These are phyloP conservation scores for Lasioglossum oenotherae DNA, from an alignment of 2,888 invertebrate species.

Conservation along the genomic window DNA sequence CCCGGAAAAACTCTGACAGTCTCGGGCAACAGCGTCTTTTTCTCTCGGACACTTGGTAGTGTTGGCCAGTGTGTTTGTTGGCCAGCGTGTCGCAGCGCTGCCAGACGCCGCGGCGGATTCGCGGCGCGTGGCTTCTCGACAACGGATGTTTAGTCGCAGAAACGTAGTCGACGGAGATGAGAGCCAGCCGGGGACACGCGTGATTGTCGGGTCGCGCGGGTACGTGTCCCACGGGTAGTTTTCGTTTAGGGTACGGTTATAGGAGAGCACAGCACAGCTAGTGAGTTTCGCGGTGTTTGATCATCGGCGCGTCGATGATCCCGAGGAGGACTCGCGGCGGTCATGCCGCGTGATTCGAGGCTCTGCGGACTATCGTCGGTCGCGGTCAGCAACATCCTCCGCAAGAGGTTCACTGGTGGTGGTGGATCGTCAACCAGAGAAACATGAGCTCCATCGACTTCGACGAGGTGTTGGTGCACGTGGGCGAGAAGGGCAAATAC, in stretches of 20 bases:
- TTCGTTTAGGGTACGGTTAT: not conserved
- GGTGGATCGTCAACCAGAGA: slow-evolving; percentile 60
- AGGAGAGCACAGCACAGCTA: fast-evolving
- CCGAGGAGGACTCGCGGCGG: slow-evolving; percentile 65
- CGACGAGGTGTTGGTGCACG: slow-evolving; percentile 87
- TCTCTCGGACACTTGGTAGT: not conserved
- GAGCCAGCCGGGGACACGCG: not conserved
- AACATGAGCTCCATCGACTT: slow-evolving; percentile 85
- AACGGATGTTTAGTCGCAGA: slow-evolving; percentile 10
- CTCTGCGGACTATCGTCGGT: slow-evolving; percentile 37
- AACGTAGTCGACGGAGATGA: slow-evolving; percentile 4
- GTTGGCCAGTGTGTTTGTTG: not conserved
- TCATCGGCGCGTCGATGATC: slow-evolving; percentile 9
- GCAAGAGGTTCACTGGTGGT: slow-evolving; percentile 53
- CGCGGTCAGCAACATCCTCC: slow-evolving; percentile 38
- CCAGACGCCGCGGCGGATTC: slow-evolving; percentile 7
- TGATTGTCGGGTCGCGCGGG: not conserved
- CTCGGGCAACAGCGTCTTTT: not conserved
- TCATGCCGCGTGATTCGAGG: slow-evolving; percentile 78
- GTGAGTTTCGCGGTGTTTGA: not conserved
- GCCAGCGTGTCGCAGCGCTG: not conserved
- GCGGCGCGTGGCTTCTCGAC: slow-evolving; percentile 13
- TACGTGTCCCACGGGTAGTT: not conserved
- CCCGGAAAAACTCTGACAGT: not conserved
- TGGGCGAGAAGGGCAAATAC: slow-evolving; percentile 88